Evolutionary conservation across 2,888 invertebrate genomes (phyloP).

Genomic region (Electrophaes corylata): DNA sequence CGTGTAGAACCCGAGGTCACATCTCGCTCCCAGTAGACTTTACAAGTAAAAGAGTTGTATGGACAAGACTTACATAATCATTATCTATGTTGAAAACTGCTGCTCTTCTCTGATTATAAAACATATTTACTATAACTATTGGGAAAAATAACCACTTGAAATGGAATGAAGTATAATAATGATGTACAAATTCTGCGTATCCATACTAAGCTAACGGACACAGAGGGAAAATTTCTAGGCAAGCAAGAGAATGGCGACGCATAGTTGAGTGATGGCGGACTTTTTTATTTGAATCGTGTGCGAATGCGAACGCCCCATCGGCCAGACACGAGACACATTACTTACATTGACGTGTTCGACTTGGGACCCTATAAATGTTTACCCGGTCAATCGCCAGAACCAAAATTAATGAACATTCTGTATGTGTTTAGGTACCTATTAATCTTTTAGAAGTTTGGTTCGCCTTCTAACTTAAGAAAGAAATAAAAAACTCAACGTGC

Average conservation of each 20-base stretch:
- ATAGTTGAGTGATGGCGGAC: slow-evolving; percentile 83
- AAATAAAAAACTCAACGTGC: slow-evolving; percentile 30
- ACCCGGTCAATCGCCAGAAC: slow-evolving; percentile 37
- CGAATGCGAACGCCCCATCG: slow-evolving; percentile 73
- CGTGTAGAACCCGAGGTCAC: slow-evolving; percentile 79
- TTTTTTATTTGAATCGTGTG: slow-evolving; percentile 85
- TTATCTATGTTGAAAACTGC: background rate
- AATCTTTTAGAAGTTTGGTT: slow-evolving; percentile 25
- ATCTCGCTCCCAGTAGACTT: slow-evolving; percentile 69
- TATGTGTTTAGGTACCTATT: slow-evolving; percentile 21
- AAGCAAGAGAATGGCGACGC: slow-evolving; percentile 80
- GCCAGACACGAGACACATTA: slow-evolving; percentile 56
- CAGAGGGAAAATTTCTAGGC: slow-evolving; percentile 74
- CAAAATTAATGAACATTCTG: slow-evolving; percentile 37
- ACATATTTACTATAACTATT: background rate
- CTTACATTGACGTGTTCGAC: slow-evolving; percentile 48
- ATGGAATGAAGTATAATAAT: background rate
- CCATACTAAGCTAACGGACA: slow-evolving; percentile 58
- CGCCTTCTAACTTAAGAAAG: slow-evolving; percentile 31
- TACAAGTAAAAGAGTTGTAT: slow-evolving; percentile 47
- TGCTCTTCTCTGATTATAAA: background rate
- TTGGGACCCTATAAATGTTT: slow-evolving; percentile 45
- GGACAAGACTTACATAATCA: slow-evolving; percentile 53
- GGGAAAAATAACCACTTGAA: slow-evolving; percentile 4
- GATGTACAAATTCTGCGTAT: slow-evolving; percentile 41